Evolutionary conservation across 2,113 vertebrate genomes (phyloP).

Genomic region (Lampris incognitus): DNA sequence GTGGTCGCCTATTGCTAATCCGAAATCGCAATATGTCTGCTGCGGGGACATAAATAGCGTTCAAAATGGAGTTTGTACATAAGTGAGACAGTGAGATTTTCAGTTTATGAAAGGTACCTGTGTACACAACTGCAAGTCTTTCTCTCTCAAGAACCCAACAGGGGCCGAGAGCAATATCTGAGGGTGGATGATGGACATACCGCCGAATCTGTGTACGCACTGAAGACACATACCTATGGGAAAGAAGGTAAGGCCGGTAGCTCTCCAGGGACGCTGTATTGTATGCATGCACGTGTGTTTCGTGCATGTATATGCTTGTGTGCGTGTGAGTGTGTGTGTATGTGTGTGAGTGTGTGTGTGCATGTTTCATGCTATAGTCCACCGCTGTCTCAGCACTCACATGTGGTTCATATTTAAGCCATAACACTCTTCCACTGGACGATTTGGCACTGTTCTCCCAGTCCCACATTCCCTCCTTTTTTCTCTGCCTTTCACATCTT

Average conservation of each 20-base stretch:
- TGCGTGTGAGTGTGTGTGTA: constrained; percentile 25
- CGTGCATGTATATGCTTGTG: neutral
- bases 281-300: constrained; percentile 28
- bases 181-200: constrained; percentile 25
- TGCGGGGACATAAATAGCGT: neutral
- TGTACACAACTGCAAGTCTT: constrained; percentile 9
- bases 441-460: constrained; percentile 64
- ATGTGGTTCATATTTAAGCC: constrained; percentile 79
- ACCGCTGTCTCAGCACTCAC: constrained; percentile 71
- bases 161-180: constrained; percentile 25
- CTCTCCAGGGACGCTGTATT: neutral
- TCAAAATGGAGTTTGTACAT: neutral
- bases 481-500: constrained; percentile 33
- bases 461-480: constrained; percentile 63
- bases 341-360: constrained; percentile 6
- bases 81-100: neutral
- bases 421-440: constrained; percentile 67
- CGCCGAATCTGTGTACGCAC: constrained; percentile 18
- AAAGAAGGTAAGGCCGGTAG: constrained; percentile 61
- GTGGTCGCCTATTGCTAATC: constrained; percentile 31
- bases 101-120: constrained; percentile 16
- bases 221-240: constrained; percentile 24
- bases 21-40: constrained; percentile 21
- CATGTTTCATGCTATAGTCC: constrained; percentile 23
- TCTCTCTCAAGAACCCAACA: constrained; percentile 26